Percentiles rank a stretch among this genome's conserved stretches.
phyloP scores from a whole-genome alignment of 2,113 vertebrate species.

The Emydura subglobosa region DNA sequence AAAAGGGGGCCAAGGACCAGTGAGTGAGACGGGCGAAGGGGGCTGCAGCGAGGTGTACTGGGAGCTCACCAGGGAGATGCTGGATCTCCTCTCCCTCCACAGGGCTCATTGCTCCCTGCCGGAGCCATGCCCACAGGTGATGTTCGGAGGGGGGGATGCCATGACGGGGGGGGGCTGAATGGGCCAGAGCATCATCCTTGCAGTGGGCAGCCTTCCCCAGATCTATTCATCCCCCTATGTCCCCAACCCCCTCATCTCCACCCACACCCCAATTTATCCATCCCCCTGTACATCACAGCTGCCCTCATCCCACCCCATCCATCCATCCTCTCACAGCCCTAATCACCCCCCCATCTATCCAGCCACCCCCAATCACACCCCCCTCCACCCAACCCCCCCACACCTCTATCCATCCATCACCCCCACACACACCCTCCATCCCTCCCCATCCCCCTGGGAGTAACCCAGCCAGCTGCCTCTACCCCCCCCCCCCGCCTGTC shows the following conservation, averaged over 20 bases:
- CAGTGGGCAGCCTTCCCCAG: neutral
- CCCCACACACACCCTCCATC: neutral
- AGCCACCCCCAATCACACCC: neutral
- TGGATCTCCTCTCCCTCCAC: neutral
- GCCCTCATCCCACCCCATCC: neutral
- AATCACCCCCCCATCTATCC: neutral
- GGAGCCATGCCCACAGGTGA: neutral
- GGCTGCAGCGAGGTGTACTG: neutral
- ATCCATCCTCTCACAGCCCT: neutral
- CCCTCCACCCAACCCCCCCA: neutral
- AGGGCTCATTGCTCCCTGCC: neutral
- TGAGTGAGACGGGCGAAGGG: neutral
- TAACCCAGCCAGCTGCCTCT: conserved; percentile 5
- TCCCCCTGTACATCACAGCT: too few relatives aligned
- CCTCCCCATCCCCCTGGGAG: neutral
- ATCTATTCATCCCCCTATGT: neutral
- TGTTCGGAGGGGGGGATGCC: neutral
- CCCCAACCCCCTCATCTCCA: too few relatives aligned
- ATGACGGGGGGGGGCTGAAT: neutral
- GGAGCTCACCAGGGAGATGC: too few relatives aligned
- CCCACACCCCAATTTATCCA: too few relatives aligned
- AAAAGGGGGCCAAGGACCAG: neutral
- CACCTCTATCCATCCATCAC: neutral
- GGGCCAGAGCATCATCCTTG: too few relatives aligned
- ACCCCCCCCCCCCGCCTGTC: conserved; percentile 1